phyloP scores from a whole-genome alignment of 37 sponge, comb jelly and placozoan genomes.

The Axinella damicornis region DNA sequence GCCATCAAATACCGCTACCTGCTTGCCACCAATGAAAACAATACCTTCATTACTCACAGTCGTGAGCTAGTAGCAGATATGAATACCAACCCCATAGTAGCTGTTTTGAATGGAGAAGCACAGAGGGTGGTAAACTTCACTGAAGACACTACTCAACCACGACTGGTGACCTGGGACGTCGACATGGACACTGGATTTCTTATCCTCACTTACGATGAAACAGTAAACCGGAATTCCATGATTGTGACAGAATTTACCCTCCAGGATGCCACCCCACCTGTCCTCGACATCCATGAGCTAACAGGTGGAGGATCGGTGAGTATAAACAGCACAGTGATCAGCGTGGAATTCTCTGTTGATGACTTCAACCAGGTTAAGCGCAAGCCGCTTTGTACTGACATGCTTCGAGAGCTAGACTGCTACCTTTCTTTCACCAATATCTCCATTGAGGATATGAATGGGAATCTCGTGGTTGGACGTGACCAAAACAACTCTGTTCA shows the following conservation, averaged over 20 bases:
- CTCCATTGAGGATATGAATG: constrained; percentile 85
- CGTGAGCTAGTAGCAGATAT: constrained; percentile 64
- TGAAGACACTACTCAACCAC: constrained; percentile 78
- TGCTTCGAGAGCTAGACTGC: constrained; percentile 61
- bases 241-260: constrained; percentile 64
- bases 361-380: constrained; percentile 91
- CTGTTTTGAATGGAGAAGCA: constrained; percentile 54
- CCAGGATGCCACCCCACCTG: constrained; percentile 48
- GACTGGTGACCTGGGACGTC: constrained; percentile 75
- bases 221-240: constrained; percentile 70
- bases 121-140: constrained; percentile 66
- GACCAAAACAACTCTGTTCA: constrained; percentile 27
- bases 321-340: constrained; percentile 54
- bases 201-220: constrained; percentile 80
- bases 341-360: constrained; percentile 58
- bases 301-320: constrained; percentile 29
- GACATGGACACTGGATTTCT: constrained; percentile 79
- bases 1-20: constrained; percentile 70
- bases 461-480: constrained; percentile 58
- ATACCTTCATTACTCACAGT: constrained; percentile 73
- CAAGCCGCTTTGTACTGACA: constrained; percentile 72
- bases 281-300: constrained; percentile 29
- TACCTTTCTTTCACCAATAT: constrained; percentile 69
- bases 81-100: constrained; percentile 67
- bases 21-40: constrained; percentile 64